These are phyloP conservation scores for Eidolon dupreanum DNA, from an alignment of 2,797 vertebrate genomes.

Conservation along the genomic window DNA sequence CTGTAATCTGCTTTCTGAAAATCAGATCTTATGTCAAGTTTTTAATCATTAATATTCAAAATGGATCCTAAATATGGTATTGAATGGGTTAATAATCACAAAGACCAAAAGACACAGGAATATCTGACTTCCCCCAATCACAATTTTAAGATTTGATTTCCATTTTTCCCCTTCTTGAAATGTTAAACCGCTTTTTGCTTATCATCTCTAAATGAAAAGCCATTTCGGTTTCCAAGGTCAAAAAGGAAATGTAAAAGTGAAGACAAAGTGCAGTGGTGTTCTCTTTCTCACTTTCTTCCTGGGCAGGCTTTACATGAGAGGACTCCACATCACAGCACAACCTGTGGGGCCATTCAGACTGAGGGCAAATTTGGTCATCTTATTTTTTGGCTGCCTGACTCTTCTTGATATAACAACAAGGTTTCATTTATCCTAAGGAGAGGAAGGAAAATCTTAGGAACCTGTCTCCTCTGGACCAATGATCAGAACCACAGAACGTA, in stretches of 20 bases:
- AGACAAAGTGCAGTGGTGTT: neutral
- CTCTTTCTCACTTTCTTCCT: neutral
- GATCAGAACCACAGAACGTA: neutral
- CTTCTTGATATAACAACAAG: neutral
- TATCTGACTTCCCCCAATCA: neutral
- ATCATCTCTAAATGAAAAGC: neutral
- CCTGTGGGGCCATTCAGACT: neutral
- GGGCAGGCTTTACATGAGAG: neutral
- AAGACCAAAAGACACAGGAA: neutral
- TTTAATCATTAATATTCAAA: conserved; percentile 26
- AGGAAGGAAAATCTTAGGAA: conserved; percentile 9
- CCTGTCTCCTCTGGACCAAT: neutral
- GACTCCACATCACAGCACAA: neutral
- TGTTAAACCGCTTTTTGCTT: neutral
- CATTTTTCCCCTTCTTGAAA: neutral
- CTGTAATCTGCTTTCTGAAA: conserved; percentile 38
- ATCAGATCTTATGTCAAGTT: neutral
- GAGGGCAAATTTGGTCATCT: neutral
- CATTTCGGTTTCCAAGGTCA: neutral
- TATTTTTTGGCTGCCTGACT: neutral
- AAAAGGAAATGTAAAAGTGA: neutral
- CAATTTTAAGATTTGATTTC: neutral
- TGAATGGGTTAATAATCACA: neutral
- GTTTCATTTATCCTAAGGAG: conserved; percentile 34
- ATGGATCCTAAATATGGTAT: neutral